These are phyloP conservation scores for Drosophila aff. DNA, from an alignment of 1,140 invertebrate species.

Conservation along the genomic window DNA sequence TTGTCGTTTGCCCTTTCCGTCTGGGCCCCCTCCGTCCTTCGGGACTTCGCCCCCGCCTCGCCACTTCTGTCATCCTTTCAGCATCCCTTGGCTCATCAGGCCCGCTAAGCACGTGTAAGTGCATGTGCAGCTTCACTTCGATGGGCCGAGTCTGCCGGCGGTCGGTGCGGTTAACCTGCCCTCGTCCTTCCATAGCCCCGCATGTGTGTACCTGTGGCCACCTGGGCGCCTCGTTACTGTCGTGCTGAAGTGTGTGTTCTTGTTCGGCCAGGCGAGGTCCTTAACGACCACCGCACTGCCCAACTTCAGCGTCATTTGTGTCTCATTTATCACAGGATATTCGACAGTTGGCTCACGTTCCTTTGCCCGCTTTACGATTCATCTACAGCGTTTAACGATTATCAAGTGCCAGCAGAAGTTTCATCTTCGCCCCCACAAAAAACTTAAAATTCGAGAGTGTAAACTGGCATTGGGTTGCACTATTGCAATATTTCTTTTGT, in stretches of 20 bases:
- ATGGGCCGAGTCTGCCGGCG: constrained; percentile 20
- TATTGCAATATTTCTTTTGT: constrained; percentile 1
- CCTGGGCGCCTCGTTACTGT: constrained; percentile 48
- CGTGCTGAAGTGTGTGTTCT: constrained; percentile 63
- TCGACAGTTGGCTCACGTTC: constrained; percentile 56
- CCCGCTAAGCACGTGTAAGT: constrained; percentile 68
- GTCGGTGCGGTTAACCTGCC: constrained; percentile 55
- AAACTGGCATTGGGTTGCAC: constrained; percentile 16
- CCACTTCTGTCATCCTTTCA: constrained; percentile 4
- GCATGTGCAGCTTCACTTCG: constrained; percentile 51
- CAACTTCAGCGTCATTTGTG: constrained; percentile 44
- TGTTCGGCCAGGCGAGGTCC: constrained; percentile 36
- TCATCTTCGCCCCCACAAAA: constrained; percentile 8
- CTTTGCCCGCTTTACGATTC: constrained; percentile 42
- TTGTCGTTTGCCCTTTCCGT: constrained; percentile 58
- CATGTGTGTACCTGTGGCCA: constrained; percentile 7
- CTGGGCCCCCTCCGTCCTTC: constrained; percentile 9
- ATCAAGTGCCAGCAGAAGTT: constrained; percentile 22
- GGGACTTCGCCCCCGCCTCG: constrained; percentile 13
- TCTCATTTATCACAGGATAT: constrained; percentile 72
- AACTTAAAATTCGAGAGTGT: constrained; percentile 25
- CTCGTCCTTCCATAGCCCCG: constrained; percentile 6
- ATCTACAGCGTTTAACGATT: constrained; percentile 49
- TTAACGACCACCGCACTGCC: constrained; percentile 20
- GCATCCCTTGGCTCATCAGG: constrained; percentile 72